Base-by-base conservation (phyloP, 2,888 invertebrate species). In the Drosophila peninsularis region DNA sequence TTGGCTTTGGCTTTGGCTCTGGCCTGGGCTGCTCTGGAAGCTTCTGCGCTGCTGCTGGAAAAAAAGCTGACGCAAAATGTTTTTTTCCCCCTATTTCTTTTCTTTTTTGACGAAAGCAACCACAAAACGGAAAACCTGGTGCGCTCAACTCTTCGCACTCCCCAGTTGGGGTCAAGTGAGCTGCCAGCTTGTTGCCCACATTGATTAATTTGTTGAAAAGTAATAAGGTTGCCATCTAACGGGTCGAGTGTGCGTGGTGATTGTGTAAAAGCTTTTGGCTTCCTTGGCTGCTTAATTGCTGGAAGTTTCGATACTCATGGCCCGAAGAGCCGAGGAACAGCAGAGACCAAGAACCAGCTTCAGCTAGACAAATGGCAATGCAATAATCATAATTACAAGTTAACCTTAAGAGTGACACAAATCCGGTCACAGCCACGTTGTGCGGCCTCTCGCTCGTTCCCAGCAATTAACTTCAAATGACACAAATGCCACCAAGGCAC, bases 331-430 rank as follows among this genome's bases (percentile, higher is more conserved):
- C 39, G 27, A 47, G 49, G 52, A 60, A 39, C 52, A 36, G 62
- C 36, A 55, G 52, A 42, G 1, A 47, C 41, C 52, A 81, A 79
- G 82, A 83, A 74, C 60, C 76, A 71, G 60, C 84, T 63, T 49
- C 52, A 69, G 56, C 56, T 67, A 74, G 60, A 71, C 75, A 67
- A 78, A 78, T 41, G 68, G 52, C 78, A 78, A 63, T 71, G 75
- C 75, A 80, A 72, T 73, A 79, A 79, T 85, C 86, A 88, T 84
- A 88, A 84, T 82, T 85, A 88, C 86, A 80, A 86, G 84, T 83
- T 86, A 88, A 86, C 88, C 88, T 86, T 86, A 88, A 86, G 83
- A 86, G 76, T 82, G 85, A 88, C 88, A 85, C 86, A 85, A 85
- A 85, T 85, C 83, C 82, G 71, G 76, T 74, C 72, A 66, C 67